These are phyloP conservation scores for Chrysotoxum bicinctum DNA, from an alignment of 2,888 invertebrate genomes.

Conservation along the genomic window DNA sequence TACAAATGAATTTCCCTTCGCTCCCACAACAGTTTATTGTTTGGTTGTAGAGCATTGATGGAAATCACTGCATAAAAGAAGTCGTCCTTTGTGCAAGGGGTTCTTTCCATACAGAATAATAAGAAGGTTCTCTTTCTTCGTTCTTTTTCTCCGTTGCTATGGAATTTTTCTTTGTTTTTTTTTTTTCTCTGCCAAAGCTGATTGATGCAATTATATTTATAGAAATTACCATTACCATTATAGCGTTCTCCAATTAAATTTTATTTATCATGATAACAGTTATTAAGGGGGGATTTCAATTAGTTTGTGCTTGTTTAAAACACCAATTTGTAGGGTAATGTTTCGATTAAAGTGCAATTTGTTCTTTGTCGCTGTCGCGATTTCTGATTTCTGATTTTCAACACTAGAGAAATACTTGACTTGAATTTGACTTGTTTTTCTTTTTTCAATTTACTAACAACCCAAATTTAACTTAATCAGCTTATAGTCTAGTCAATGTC, in stretches of 20 bases:
- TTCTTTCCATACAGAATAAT: neutral
- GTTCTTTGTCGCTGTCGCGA: too few species aligned
- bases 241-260: neutral
- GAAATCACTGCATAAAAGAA: conserved; percentile 43
- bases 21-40: conserved; percentile 16
- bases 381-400: too few species aligned
- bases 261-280: neutral
- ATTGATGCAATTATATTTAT: conserved; percentile 36
- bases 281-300: neutral
- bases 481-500: too few species aligned
- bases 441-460: too few species aligned
- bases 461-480: too few species aligned
- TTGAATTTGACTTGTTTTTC: too few species aligned
- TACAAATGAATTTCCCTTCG: neutral
- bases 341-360: neutral
- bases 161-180: neutral
- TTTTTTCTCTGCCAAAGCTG: neutral
- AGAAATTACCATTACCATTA: neutral
- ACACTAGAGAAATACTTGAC: too few species aligned
- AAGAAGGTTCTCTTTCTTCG: conserved; percentile 19
- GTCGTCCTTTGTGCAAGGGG: conserved; percentile 34
- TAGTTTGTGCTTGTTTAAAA: neutral
- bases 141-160: conserved; percentile 5
- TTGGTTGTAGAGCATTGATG: neutral
- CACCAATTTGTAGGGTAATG: neutral